Evolutionary conservation across 2,797 vertebrate genomes (phyloP).

Genomic region (Vireo griseus): DNA sequence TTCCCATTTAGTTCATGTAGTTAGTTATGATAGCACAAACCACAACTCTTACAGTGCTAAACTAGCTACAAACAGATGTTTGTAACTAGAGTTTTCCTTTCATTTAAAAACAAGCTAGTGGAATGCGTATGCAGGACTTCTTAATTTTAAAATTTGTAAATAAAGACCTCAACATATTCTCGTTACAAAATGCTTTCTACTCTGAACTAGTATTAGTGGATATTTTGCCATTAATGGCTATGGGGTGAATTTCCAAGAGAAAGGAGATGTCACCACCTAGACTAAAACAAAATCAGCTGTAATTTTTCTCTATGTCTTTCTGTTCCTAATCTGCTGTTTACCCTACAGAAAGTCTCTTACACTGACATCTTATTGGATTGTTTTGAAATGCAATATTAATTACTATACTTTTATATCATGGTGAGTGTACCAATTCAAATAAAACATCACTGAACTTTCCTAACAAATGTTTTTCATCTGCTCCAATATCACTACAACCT

Average conservation of each 20-base stretch:
- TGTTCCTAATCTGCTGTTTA: not conserved
- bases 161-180: not conserved
- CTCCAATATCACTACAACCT: not conserved
- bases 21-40: not conserved
- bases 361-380: not conserved
- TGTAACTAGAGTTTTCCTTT: not conserved
- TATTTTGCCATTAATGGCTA: not conserved
- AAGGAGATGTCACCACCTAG: not conserved
- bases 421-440: not conserved
- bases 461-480: not conserved
- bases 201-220: not conserved
- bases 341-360: not conserved
- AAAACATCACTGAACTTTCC: not conserved
- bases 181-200: not conserved
- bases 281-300: not conserved
- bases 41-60: not conserved
- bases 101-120: not conserved
- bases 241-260: not conserved
- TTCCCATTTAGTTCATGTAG: not conserved
- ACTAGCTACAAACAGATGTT: not conserved
- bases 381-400: not conserved
- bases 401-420: not conserved
- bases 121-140: not conserved
- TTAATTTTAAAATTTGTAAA: not conserved
- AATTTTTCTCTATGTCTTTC: not conserved